Percentiles rank a stretch among this genome's conserved stretches.
phyloP scores from a whole-genome alignment of 2,888 invertebrate species.

The Drosophila neotestacea region DNA sequence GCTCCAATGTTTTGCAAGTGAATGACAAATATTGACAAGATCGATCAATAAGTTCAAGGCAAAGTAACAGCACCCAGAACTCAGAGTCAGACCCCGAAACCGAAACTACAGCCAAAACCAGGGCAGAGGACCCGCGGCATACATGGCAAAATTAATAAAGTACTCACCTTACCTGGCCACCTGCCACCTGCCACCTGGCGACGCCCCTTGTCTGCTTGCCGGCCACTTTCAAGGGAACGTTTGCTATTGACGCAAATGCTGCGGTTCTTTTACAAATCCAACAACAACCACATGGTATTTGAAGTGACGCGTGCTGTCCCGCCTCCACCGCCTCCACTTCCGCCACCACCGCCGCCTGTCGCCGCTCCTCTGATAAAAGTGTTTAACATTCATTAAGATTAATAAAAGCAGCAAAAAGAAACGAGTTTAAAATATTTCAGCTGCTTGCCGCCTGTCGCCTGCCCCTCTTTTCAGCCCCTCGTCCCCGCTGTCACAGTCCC shows the following conservation, averaged over 20 bases:
- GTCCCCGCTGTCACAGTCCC: background rate
- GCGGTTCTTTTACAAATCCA: slow-evolving; percentile 52
- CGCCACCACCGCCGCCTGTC: slow-evolving; percentile 16
- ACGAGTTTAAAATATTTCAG: slow-evolving; percentile 68
- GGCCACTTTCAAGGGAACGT: slow-evolving; percentile 4
- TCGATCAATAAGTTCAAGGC: slow-evolving; percentile 56
- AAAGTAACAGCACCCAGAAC: slow-evolving; percentile 6
- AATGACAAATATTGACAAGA: slow-evolving; percentile 74
- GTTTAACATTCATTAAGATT: slow-evolving; percentile 82
- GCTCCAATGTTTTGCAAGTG: slow-evolving; percentile 62
- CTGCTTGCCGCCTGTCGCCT: slow-evolving; percentile 4
- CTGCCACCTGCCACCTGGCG: slow-evolving; percentile 18
- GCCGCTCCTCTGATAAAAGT: slow-evolving; percentile 71
- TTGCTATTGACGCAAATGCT: slow-evolving; percentile 65
- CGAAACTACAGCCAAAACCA: background rate
- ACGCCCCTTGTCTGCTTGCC: slow-evolving; percentile 9
- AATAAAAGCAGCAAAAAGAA: slow-evolving; percentile 70
- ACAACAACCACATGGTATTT: slow-evolving; percentile 50
- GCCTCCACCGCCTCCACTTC: slow-evolving; percentile 1
- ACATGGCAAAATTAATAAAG: slow-evolving; percentile 38
- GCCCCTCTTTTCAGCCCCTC: slow-evolving; percentile 3
- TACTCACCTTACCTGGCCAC: slow-evolving; percentile 24
- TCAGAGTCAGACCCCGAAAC: background rate
- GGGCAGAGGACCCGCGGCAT: background rate
- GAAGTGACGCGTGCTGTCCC: slow-evolving; percentile 72